Evolutionary conservation across 1,140 invertebrate species (phyloP), one percentile per base, ranked within the genome.

Genomic region (Atta cephalotes): DNA sequence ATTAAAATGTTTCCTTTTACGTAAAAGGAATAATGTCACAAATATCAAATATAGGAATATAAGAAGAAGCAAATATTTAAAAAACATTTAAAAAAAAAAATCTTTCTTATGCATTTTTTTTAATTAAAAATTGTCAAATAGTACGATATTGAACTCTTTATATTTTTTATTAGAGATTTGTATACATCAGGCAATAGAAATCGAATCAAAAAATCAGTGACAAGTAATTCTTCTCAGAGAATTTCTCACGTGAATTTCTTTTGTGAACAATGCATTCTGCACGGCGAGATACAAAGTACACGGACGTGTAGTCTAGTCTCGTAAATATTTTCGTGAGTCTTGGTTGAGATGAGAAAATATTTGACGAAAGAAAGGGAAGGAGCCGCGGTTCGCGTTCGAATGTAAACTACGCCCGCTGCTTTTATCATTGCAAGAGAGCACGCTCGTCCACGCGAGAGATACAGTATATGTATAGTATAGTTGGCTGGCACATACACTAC

Each of bases 401-500:
- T 12, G 72, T 51, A 53, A 80, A 58, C 63, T 25, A n/a, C 53
- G 1, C 31, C 39, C 21, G n/a, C 2, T 51, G 72, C 35, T 89
- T 88, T 74, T 72, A 53, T 25, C 49, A 65, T 51, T 21, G 56
- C 63, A 25, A 86, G 87, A 72, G 82, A 79, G 62, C 72, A 7
- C 56, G 49, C 35, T 86, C 58, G 58, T 89, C 77, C 74, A 45
- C 45, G 87, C 28, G 4, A 58, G 74, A n/a, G 66, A 82, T n/a
- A 35, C 4, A 31, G 45, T 45, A 3, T 45, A 39, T 0, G 35
- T 45, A 35, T 35, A 35, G 31, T 35, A 45, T 45, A 58, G 72
- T 31, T 63, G 53, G 9, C 51, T 21, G 39, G 25, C 49, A n/a
- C n/a, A 80, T 56, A 71, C 28, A 65, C 49, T 12, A 12, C 66